A percentile compares a stretch with the other conserved stretches of the same genome.
phyloP scores from a whole-genome alignment of 2,797 vertebrate species.

The Lycodopsis pacificus region DNA sequence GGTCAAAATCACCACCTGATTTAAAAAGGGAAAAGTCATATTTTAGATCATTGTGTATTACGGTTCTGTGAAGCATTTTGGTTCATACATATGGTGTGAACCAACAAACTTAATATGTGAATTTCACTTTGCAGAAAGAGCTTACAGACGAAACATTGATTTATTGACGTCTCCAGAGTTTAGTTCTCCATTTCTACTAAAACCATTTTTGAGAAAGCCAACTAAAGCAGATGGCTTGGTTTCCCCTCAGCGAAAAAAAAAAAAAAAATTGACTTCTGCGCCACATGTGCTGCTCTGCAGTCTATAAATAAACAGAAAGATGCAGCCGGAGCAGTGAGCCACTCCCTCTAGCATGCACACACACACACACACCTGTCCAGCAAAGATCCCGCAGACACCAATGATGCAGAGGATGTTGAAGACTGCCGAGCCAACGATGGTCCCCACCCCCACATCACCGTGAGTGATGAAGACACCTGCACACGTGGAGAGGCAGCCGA shows the following conservation, averaged over 20 bases:
- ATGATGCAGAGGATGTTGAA: conserved; percentile 99
- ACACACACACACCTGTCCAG: conserved; percentile 90
- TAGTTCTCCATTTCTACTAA: conserved; percentile 15
- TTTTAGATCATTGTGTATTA: not conserved
- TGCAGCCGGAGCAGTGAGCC: conserved; percentile 40
- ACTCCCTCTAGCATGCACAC: conserved; percentile 2
- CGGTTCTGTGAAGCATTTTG: not conserved
- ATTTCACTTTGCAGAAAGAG: not conserved
- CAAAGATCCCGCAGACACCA: conserved; percentile 96
- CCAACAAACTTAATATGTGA: not conserved
- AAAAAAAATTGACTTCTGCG: conserved; percentile 4
- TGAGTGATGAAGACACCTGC: conserved; percentile 98
- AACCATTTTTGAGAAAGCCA: conserved; percentile 33
- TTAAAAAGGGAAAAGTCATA: not conserved
- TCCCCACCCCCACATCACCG: conserved; percentile 96
- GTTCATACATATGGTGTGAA: not conserved
- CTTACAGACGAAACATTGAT: not conserved
- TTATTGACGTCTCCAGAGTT: conserved; percentile 20
- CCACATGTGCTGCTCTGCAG: conserved; percentile 47
- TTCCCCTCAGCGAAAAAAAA: conserved; percentile 39
- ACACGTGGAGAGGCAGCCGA: conserved; percentile 53
- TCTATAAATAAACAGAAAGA: conserved; percentile 63
- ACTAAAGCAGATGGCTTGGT: conserved; percentile 53
- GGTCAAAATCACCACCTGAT: conserved; percentile 93
- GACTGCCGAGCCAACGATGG: conserved; percentile 97